These are phyloP conservation scores for Apus apus DNA, from an alignment of 2,113 vertebrate species.

Conservation along the genomic window DNA sequence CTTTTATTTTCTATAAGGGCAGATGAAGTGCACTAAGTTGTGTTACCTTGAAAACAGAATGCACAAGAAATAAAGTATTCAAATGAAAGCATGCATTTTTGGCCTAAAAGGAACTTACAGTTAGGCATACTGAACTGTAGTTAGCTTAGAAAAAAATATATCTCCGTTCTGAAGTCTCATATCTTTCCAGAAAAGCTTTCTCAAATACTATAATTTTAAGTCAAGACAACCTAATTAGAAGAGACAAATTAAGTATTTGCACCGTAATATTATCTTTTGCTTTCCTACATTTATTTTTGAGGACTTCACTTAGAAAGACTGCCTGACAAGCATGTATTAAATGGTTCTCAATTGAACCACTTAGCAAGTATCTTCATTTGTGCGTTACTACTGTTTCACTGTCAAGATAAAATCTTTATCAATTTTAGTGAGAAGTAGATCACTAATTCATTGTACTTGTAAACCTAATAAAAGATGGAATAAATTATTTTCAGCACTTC, in stretches of 20 bases:
- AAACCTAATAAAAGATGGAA: constrained; percentile 1
- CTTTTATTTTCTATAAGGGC: neutral
- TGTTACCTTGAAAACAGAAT: neutral
- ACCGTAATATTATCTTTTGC: neutral
- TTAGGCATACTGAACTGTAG: neutral
- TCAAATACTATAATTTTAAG: neutral
- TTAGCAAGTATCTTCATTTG: neutral
- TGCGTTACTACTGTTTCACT: neutral
- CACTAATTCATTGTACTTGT: neutral
- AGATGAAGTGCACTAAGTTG: neutral
- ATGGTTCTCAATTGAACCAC: neutral
- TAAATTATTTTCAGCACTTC: neutral
- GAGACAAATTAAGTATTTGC: neutral
- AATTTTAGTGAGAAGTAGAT: neutral
- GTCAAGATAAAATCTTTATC: neutral
- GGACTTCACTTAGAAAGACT: neutral
- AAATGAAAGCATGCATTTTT: neutral
- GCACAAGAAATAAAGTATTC: neutral
- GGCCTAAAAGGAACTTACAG: neutral
- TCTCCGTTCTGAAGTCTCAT: neutral
- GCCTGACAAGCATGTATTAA: neutral
- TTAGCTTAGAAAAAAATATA: neutral
- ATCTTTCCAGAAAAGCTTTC: neutral
- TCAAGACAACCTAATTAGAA: neutral
- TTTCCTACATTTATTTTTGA: constrained; percentile 2